Base-by-base conservation (phyloP, 37 sponge, comb jelly and placozoan genomes). In the Spongia lamella region DNA sequence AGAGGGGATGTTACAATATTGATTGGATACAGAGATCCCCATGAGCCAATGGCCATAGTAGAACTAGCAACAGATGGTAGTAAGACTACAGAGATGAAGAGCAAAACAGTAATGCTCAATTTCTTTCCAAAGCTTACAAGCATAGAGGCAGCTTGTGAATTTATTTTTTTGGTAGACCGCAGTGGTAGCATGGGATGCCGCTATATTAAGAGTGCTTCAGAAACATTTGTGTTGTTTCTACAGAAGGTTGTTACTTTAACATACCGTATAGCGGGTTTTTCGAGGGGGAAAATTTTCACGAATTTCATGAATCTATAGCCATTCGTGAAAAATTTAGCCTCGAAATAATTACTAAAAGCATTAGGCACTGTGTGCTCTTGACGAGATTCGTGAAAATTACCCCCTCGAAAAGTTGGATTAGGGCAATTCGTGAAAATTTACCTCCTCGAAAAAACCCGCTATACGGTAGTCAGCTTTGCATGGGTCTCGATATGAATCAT, bases 161-260 rank as follows among this genome's bases (percentile, higher is more conserved):
- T 82, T 22, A 53, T 90, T 14, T 90, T 90, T 35, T 62, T 90
- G 14, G 73, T 90, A 20, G 90, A 90, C 33, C 77, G 82, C 30
- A 90, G 90, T 72, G 90, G 90, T 11, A 85, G 86, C 73, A 90
- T 90, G 90, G 54, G 76, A n/a, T 85, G 90, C 6, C 14, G 36
- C 3, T 74, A 63, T 70, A 90, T 90, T 55, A 30, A 20, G 22
- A 77, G 82, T 55, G 86, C 86, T 4, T 62, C 72, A 14, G 86
- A 90, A 39, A 85, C 91, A 3, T 79, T 90, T 31, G 56, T 77
- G 40, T 52, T 90, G 43, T 86, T 90, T 73, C 83, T 90, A 34
- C 86, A 7, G 70, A 77, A 34, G 86, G 80, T 4, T 82, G 83
- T 50, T 68, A 35, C 70, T 90, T 90, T 79, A 90, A n/a, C n/a